Evolutionary conservation across 2,888 invertebrate species (phyloP).

Genomic region (Chrysolina haemoptera): DNA sequence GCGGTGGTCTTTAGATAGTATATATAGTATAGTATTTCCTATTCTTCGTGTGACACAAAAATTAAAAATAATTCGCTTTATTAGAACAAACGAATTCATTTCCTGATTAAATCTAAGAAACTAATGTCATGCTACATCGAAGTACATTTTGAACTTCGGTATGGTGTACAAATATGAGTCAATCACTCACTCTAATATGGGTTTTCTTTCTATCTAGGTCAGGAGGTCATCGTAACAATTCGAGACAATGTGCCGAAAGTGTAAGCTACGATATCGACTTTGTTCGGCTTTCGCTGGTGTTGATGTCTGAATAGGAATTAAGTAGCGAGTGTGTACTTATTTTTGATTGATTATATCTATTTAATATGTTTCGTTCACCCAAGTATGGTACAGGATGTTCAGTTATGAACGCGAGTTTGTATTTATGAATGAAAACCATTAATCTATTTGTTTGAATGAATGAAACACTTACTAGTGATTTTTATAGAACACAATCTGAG

Average conservation of each 20-base stretch:
- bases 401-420: too few relatives aligned
- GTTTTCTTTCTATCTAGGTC: slow-evolving; percentile 40
- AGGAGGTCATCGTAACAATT: slow-evolving; percentile 51
- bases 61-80: too few relatives aligned
- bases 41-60: too few relatives aligned
- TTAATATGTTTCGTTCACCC: background rate
- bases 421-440: too few relatives aligned
- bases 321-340: background rate
- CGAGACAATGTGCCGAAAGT: slow-evolving; percentile 50
- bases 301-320: slow-evolving; percentile 8
- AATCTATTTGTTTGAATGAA: too few relatives aligned
- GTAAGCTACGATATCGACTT: slow-evolving; percentile 6
- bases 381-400: background rate
- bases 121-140: slow-evolving; percentile 4
- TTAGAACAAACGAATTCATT: background rate
- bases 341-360: background rate
- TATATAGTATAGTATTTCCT: too few relatives aligned
- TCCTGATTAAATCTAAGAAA: background rate
- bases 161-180: slow-evolving; percentile 4
- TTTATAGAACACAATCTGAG: too few relatives aligned
- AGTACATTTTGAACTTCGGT: background rate
- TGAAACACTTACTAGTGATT: too few relatives aligned
- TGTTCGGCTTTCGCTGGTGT: slow-evolving; percentile 7
- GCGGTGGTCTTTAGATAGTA: too few relatives aligned
- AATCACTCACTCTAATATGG: background rate